Conservation (phyloP, 1,140 invertebrate species). For the Colletes gigas region DNA sequence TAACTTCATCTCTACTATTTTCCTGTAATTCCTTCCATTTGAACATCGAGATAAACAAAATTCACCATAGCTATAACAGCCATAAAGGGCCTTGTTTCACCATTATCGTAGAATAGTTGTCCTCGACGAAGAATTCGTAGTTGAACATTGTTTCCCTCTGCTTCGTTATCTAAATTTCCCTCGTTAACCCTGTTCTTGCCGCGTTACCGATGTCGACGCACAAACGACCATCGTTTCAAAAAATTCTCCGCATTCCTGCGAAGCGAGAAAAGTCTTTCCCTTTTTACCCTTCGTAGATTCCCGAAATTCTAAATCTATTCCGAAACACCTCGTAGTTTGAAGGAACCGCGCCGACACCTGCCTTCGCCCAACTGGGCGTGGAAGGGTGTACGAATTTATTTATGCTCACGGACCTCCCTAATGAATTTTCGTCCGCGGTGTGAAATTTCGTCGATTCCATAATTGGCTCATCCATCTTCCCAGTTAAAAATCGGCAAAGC, state of each 20-base stretch:
- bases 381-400: constrained; percentile 62
- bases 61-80: no score
- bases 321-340: constrained; percentile 19
- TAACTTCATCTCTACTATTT: no score
- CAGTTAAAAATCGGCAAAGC: constrained; percentile 53
- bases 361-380: constrained; percentile 61
- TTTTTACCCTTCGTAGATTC: constrained; percentile 29
- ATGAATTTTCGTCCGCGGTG: constrained; percentile 71
- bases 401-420: constrained; percentile 67
- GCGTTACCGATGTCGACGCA: constrained; percentile 37
- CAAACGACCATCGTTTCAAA: not conserved
- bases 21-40: no score
- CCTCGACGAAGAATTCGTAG: not conserved
- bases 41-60: no score
- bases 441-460: constrained; percentile 74
- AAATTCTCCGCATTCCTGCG: constrained; percentile 55
- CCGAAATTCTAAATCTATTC: constrained; percentile 52
- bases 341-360: constrained; percentile 60
- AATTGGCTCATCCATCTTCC: constrained; percentile 69
- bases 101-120: constrained; percentile 30
- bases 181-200: constrained; percentile 22
- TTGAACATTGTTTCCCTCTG: not conserved
- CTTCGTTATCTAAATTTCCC: constrained; percentile 42
- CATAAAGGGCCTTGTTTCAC: no score
- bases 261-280: constrained; percentile 46